Conservation (phyloP, 2,888 invertebrate species). For the Ctena decussata region DNA sequence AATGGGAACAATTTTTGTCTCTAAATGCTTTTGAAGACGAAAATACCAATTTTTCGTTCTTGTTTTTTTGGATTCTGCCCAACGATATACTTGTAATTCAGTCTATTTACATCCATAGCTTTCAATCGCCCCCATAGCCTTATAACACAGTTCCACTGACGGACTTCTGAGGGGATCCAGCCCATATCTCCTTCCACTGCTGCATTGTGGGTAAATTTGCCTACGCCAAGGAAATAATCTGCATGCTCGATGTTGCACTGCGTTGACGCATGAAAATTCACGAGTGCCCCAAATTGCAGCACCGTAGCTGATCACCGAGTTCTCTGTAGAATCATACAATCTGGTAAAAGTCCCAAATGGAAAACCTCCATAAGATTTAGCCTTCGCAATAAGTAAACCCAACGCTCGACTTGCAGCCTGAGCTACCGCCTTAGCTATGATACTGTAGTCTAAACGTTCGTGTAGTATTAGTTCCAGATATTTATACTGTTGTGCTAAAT, state of each 20-base stretch:
- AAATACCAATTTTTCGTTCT: neutral
- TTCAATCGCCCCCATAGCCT: neutral
- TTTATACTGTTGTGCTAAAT: neutral
- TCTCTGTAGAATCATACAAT: slow-evolving; percentile 14
- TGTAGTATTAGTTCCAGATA: slow-evolving; percentile 5
- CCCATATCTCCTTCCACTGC: slow-evolving; percentile 22
- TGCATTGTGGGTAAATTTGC: neutral
- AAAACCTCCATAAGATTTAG: slow-evolving; percentile 3
- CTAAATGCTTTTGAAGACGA: neutral
- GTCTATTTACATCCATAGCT: neutral
- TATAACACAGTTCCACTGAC: slow-evolving; percentile 4
- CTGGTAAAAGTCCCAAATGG: slow-evolving; percentile 18
- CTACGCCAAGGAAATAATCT: slow-evolving; percentile 13
- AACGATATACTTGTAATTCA: neutral
- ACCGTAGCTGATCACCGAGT: slow-evolving; percentile 14
- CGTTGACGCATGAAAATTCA: slow-evolving; percentile 2
- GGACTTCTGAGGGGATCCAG: neutral
- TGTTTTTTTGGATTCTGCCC: neutral
- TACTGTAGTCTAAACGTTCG: slow-evolving; percentile 26
- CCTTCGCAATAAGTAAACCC: slow-evolving; percentile 15
- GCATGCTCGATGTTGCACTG: slow-evolving; percentile 11
- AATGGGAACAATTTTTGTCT: neutral
- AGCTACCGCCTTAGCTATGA: slow-evolving; percentile 7
- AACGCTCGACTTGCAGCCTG: slow-evolving; percentile 24
- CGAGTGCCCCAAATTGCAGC: slow-evolving; percentile 20